A percentile compares a stretch with the other conserved stretches of the same genome.
Evolutionary conservation across 2,888 invertebrate species (phyloP).

Genomic region (Enchytraeus crypticus): DNA sequence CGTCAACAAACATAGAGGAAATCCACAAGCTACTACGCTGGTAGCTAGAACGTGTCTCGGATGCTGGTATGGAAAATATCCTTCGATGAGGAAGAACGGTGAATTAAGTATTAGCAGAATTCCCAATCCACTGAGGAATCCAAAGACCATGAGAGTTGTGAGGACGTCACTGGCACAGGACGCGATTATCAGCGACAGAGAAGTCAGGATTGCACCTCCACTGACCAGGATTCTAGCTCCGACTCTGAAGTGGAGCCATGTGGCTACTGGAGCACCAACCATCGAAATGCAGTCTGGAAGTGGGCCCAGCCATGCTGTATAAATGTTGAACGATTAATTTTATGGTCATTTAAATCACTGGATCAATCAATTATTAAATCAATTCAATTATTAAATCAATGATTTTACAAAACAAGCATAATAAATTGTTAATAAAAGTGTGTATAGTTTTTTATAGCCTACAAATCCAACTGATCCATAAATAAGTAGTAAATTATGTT

Average conservation of each 20-base stretch:
- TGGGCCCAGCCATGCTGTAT: slow-evolving; percentile 17
- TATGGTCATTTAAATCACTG: no score
- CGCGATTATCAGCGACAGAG: slow-evolving; percentile 9
- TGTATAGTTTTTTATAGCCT: no score
- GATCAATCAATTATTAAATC: no score
- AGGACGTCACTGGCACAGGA: slow-evolving; percentile 6
- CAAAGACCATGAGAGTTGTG: slow-evolving; percentile 20
- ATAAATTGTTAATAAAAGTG: no score
- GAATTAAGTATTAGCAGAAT: slow-evolving; percentile 23
- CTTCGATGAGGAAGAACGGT: slow-evolving; percentile 25
- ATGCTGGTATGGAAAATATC: slow-evolving; percentile 25
- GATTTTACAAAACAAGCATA: no score
- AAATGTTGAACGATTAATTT: no score
- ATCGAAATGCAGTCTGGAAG: slow-evolving; percentile 15
- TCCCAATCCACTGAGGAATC: slow-evolving; percentile 21
- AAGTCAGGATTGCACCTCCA: slow-evolving; percentile 8
- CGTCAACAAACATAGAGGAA: slow-evolving; percentile 28
- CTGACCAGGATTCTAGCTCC: slow-evolving; percentile 12
- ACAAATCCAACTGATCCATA: no score
- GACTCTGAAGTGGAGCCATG: slow-evolving; percentile 8
- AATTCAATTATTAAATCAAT: no score
- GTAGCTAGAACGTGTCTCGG: no score
- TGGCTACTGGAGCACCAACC: slow-evolving; percentile 16
- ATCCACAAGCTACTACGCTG: slow-evolving; percentile 26
- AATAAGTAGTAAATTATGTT: no score